Conservation (phyloP, 2,797 vertebrate genomes). For the Sebastes hubbsi region DNA sequence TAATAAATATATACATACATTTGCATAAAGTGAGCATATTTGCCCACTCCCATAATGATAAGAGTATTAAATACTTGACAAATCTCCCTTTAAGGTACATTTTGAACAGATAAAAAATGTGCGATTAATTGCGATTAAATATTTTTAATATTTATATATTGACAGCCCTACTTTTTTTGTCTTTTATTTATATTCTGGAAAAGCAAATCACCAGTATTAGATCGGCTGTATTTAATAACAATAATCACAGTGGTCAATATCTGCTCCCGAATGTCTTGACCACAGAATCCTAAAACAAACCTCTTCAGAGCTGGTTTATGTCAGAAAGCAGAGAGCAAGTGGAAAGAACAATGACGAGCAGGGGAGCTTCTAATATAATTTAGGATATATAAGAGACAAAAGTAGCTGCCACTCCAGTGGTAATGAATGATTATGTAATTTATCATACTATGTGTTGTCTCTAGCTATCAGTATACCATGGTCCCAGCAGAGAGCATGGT, state of each 20-base stretch:
- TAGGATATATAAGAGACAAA: not conserved
- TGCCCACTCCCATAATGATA: no score
- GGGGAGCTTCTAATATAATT: not conserved
- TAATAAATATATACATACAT: no score
- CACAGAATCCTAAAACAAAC: no score
- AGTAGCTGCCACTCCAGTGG: not conserved
- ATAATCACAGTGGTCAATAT: not conserved
- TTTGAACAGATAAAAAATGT: no score
- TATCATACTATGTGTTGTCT: not conserved
- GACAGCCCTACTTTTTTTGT: no score
- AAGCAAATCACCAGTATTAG: not conserved
- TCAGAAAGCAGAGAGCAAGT: not conserved
- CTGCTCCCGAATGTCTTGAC: not conserved
- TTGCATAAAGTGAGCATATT: no score
- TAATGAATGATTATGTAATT: not conserved
- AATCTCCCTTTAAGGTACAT: no score
- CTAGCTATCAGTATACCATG: conserved; percentile 38
- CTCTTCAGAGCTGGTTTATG: not conserved
- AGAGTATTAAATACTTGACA: no score
- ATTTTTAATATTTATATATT: no score
- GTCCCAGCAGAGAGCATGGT: conserved; percentile 46
- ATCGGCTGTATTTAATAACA: not conserved
- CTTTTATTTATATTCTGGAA: no score
- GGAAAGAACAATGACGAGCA: not conserved
- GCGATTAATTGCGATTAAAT: no score